Evolutionary conservation across 2,888 invertebrate genomes (phyloP), one percentile per base, ranked within the genome.

Genomic region (Cataglyphis albicans): DNA sequence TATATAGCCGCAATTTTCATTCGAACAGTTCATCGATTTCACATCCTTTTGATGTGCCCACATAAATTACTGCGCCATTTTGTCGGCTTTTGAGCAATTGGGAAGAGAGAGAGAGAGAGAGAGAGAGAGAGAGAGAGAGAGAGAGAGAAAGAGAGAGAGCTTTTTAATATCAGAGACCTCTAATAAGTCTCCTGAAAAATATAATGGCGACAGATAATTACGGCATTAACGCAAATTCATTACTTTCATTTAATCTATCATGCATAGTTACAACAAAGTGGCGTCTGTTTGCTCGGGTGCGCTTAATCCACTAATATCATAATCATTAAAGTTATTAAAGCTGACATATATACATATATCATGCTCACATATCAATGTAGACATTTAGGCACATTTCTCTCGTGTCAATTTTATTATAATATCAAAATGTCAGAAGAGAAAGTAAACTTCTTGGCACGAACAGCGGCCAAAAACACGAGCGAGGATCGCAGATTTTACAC

Each of bases 61-160:
- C 85, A 81, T 88, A 88, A 88, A 88, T 88, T 85, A 82, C 70
- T 18, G 64, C 52, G 21, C 68, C 86, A 76, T 48, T 88, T 74
- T 18, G 35, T 18, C 38, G 7, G 70, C 86, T 84, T 76, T 84
- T 82, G 41, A 76, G 41, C 76, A 55, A 15, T 44, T 44, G 25
- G 78, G 74, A 25, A 63, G 75, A 4, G 41, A 15, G 12, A 41
- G 41, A 41, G 12, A 73, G 18, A 10, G 25, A 59, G 48, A 48
- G 44, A 57, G 35, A 48, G 41, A 63, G 64, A 73, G 18, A 10
- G 25, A 59, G 48, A 48, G 44, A 25, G 1, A 25, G 25, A 25
- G 75, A 25, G 25, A 25, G 25, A 25, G 25, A 25, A 15, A 73
- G 15, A 12, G 10, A 59, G 35, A 48, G 41, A 63, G 64, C 67